phyloP scores from a whole-genome alignment of 1,140 invertebrate species.

The Xylocopa sonorina region DNA sequence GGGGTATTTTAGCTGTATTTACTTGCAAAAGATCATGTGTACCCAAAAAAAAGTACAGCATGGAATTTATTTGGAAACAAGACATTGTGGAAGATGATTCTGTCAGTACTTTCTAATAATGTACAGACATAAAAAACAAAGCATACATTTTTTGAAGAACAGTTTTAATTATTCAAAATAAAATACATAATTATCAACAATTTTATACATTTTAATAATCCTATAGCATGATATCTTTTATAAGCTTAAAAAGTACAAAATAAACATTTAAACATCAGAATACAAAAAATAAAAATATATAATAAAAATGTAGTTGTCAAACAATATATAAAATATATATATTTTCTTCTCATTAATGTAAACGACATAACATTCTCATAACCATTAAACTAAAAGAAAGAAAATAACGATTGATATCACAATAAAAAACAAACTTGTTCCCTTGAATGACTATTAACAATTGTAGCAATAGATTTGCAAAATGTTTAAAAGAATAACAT shows the following conservation, averaged over 20 bases:
- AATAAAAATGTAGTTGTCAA: not conserved
- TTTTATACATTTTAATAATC: conserved; percentile 1
- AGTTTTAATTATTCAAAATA: conserved; percentile 1
- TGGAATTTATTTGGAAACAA: conserved; percentile 95
- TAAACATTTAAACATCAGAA: not conserved
- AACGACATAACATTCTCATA: too few species aligned
- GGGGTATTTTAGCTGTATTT: conserved; percentile 93
- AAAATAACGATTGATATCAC: conserved; percentile 4
- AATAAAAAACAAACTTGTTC: not conserved
- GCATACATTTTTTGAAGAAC: not conserved
- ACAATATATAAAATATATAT: not conserved
- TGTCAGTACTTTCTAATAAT: not conserved
- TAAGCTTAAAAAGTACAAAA: too few species aligned
- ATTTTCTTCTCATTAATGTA: too few species aligned
- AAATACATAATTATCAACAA: not conserved
- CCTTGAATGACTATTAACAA: not conserved
- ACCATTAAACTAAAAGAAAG: not conserved
- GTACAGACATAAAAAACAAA: too few species aligned
- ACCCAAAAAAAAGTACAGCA: conserved; percentile 84
- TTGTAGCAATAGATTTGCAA: not conserved
- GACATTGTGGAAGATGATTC: conserved; percentile 83
- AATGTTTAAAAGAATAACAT: conserved; percentile 1
- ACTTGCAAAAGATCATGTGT: conserved; percentile 92
- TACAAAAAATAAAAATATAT: not conserved
- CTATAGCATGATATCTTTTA: not conserved